Evolutionary conservation across 2,797 vertebrate species (phyloP).

Genomic region (Euphonia xanthogaster): DNA sequence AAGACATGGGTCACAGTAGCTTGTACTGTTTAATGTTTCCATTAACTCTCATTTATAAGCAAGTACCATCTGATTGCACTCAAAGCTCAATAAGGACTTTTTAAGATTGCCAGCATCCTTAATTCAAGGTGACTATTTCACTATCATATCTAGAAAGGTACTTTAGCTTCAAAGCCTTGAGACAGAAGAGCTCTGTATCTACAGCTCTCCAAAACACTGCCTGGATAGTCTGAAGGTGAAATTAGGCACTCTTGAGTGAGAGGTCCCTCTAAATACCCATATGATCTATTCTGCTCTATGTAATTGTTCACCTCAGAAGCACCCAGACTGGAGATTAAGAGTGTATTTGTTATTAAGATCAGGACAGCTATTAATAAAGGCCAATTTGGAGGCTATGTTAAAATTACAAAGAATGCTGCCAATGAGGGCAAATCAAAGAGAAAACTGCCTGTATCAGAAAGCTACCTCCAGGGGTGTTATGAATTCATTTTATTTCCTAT

Average conservation of each 20-base stretch:
- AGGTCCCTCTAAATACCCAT: background rate
- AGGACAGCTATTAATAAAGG: conserved; percentile 43
- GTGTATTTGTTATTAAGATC: background rate
- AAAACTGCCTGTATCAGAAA: conserved; percentile 22
- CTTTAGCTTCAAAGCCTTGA: background rate
- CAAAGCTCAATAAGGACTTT: conserved; percentile 5
- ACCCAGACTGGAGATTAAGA: background rate
- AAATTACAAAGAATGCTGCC: conserved; percentile 23
- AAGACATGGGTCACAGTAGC: conserved; percentile 1
- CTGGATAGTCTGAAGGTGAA: background rate
- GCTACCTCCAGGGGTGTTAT: conserved; percentile 52
- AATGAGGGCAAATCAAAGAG: conserved; percentile 51
- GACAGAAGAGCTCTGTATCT: background rate
- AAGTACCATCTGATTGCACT: conserved; percentile 29
- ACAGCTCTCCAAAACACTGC: background rate
- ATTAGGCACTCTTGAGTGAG: background rate
- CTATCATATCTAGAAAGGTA: background rate
- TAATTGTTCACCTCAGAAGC: background rate
- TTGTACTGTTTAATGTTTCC: conserved; percentile 18
- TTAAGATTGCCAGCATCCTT: conserved; percentile 12
- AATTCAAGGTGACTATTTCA: conserved; percentile 42
- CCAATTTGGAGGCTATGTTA: background rate
- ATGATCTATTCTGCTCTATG: background rate
- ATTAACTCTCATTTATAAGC: conserved; percentile 63
- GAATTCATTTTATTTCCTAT: conserved; percentile 63